Base-by-base conservation (phyloP, 2,888 invertebrate genomes). In the Coenonympha arcania region DNA sequence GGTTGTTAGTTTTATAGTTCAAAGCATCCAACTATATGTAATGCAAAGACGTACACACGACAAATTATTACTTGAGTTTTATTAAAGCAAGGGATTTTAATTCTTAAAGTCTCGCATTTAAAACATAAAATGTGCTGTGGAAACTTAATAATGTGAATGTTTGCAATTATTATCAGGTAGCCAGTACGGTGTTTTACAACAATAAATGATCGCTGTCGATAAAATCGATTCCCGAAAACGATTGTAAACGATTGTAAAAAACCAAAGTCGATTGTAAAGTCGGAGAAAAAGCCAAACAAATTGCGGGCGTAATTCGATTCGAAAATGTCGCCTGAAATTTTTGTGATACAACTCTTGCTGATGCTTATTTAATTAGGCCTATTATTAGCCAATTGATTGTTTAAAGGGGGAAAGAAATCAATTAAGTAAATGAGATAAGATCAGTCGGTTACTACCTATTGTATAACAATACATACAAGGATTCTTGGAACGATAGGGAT, bases 171-270 rank as follows among this genome's bases (percentile, higher is more conserved):
- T 45, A 54, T 44, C 44, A 24, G 39, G 50, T 34, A n/a, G n/a
- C n/a, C n/a, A 41, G 33, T 50, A 50, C 47, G 34, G 40, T 54
- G 54, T 48, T 50, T 50, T 51, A 54, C 48, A 43, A 48, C 34
- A 42, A 37, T 48, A 50, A 48, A 48, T 16, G 24, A 30, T 11
- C 15, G 3, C 39, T n/a, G 40, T 8, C 28, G 40, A 36, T 36
- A 16, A 41, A 43, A 62, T 63, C 63, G 64, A 54, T 68, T 69
- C 65, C 59, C 55, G 58, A 64, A 71, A 69, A 58, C 61, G 64
- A 52, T 52, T 45, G 20, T 43, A 43, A 46, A 26, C 61, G 58
- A 52, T n/a, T 51, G 60, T 58, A 60, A 69, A 71, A 71, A 71
- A 64, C 9, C 43, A 6, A 22, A 33, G 18, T 22, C 43, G 43